Conservation (phyloP, 2,888 invertebrate genomes). For the Calliphora vomitoria region DNA sequence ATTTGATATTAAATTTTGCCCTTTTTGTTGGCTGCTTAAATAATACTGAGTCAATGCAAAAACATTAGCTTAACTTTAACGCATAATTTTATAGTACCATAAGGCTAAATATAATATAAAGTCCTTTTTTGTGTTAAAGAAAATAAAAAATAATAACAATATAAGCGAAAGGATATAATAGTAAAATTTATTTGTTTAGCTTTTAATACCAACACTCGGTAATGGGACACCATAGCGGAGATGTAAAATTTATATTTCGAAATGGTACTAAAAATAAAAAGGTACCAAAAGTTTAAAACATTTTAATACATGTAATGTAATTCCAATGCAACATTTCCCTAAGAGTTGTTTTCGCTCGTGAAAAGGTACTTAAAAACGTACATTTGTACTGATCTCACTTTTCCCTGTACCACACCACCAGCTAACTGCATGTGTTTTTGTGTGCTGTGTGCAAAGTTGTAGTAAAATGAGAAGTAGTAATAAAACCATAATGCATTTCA, state of each 20-base stretch:
- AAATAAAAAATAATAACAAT: constrained; percentile 4
- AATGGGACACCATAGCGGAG: constrained; percentile 14
- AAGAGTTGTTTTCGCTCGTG: too few relatives aligned
- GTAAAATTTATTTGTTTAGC: constrained; percentile 64
- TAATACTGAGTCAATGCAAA: constrained; percentile 6
- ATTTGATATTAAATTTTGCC: constrained; percentile 45
- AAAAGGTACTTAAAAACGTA: too few relatives aligned
- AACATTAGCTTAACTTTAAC: constrained; percentile 44
- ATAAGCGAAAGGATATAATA: constrained; percentile 44
- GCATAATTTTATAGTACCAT: constrained; percentile 57
- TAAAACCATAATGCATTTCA: constrained; percentile 74
- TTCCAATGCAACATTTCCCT: too few relatives aligned
- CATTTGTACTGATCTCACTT: too few relatives aligned
- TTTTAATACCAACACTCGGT: constrained; percentile 45
- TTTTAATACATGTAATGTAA: too few relatives aligned
- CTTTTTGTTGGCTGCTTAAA: neutral
- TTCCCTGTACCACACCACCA: too few relatives aligned
- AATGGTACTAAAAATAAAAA: neutral
- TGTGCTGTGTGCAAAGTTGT: neutral
- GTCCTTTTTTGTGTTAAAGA: constrained; percentile 11
- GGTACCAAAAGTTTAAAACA: neutral
- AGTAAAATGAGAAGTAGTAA: constrained; percentile 55
- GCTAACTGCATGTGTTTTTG: too few relatives aligned
- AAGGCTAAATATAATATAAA: constrained; percentile 54
- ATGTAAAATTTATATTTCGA: neutral